A percentile compares a stretch with the other conserved stretches of the same genome.
Evolutionary conservation across 1,140 invertebrate species (phyloP).

Genomic region (Saccostrea echinata): DNA sequence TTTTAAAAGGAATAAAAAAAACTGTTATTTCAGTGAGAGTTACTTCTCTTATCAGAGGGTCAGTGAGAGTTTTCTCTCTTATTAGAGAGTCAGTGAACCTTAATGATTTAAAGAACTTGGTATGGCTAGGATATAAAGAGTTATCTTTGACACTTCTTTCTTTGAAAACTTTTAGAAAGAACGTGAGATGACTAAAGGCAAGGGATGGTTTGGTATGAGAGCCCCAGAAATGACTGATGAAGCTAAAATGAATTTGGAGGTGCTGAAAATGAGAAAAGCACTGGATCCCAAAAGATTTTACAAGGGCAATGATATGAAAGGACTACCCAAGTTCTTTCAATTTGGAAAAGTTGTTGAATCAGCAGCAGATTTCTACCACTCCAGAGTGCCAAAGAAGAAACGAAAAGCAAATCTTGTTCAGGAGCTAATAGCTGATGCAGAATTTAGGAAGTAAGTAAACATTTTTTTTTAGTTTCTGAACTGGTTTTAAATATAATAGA

Average conservation of each 20-base stretch:
- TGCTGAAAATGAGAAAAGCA: conserved; percentile 94
- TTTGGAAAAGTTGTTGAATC: conserved; percentile 82
- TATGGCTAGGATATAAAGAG: too few species aligned
- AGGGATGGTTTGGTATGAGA: conserved; percentile 92
- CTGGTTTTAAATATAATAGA: background rate
- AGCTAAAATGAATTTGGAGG: conserved; percentile 90
- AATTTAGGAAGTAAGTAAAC: conserved; percentile 87
- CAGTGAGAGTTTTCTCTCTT: too few species aligned
- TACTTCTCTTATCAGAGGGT: too few species aligned
- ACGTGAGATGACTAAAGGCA: conserved; percentile 89
- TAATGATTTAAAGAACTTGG: too few species aligned
- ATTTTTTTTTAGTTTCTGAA: background rate
- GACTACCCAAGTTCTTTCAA: conserved; percentile 95
- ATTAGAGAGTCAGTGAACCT: too few species aligned
- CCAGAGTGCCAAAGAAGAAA: conserved; percentile 90
- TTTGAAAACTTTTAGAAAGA: conserved; percentile 74
- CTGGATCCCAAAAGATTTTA: conserved; percentile 96
- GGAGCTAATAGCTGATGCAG: conserved; percentile 92
- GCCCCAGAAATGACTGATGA: conserved; percentile 94
- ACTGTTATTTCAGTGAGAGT: too few species aligned
- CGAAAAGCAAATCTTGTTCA: conserved; percentile 94
- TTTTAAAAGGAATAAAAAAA: too few species aligned
- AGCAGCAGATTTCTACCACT: conserved; percentile 83
- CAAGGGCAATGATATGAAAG: conserved; percentile 93
- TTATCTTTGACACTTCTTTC: too few species aligned